Conservation (phyloP, 2,113 vertebrate species). For the Garra rufa region DNA sequence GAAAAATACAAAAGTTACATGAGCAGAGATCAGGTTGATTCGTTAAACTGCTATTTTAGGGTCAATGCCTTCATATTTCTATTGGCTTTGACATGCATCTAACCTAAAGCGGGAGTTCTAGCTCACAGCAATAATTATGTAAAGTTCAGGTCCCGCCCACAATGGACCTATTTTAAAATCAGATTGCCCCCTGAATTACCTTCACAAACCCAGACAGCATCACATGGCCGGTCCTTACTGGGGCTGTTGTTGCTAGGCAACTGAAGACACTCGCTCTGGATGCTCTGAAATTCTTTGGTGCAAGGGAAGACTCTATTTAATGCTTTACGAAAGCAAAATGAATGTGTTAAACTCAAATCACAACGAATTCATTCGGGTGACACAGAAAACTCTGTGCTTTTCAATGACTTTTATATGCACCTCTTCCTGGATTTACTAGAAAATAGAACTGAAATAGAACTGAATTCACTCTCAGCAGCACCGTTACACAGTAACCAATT, state of each 20-base stretch:
- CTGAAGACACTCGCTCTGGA: slow-evolving; percentile 80
- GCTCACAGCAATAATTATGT: slow-evolving; percentile 63
- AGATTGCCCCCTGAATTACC: slow-evolving; percentile 82
- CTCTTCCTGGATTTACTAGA: not conserved
- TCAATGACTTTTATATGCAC: not conserved
- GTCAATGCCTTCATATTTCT: slow-evolving; percentile 33
- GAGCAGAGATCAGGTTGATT: slow-evolving; percentile 5
- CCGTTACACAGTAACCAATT: not conserved
- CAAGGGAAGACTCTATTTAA: slow-evolving; percentile 77
- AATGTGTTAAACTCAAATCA: slow-evolving; percentile 60
- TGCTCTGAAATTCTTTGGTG: slow-evolving; percentile 79
- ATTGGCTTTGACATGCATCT: slow-evolving; percentile 45
- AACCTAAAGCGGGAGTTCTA: slow-evolving; percentile 56
- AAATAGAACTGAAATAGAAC: too few species aligned
- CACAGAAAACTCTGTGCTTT: not conserved
- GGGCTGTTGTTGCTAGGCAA: slow-evolving; percentile 84
- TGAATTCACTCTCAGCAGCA: not conserved
- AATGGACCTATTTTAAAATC: slow-evolving; percentile 79
- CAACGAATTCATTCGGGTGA: slow-evolving; percentile 50
- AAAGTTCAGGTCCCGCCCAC: slow-evolving; percentile 78
- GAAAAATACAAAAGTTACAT: slow-evolving; percentile 6
- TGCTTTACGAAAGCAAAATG: slow-evolving; percentile 57
- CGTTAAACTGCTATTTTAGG: slow-evolving; percentile 38
- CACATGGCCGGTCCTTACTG: slow-evolving; percentile 68
- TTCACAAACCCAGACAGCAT: slow-evolving; percentile 78